Evolutionary conservation across 2,113 vertebrate species (phyloP).

Genomic region (Etia nguti): DNA sequence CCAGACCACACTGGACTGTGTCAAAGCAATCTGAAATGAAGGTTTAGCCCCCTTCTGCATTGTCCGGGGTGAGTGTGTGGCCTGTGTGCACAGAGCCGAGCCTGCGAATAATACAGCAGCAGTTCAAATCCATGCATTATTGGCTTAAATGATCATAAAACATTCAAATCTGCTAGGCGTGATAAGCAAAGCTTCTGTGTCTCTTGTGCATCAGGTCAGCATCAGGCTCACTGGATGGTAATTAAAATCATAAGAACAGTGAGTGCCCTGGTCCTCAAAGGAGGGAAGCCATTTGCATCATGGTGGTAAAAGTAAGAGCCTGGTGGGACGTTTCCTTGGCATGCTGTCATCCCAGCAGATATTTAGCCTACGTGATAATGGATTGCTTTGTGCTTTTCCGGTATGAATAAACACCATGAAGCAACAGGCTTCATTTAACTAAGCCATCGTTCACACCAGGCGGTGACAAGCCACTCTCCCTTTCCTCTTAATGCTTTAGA

Average conservation of each 20-base stretch:
- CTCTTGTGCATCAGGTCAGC: not conserved
- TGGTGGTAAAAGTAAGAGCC: constrained; percentile 1
- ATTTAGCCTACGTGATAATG: constrained; percentile 51
- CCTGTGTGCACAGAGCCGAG: constrained; percentile 21
- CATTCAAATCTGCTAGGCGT: not conserved
- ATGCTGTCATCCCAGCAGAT: constrained; percentile 20
- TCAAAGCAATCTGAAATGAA: constrained; percentile 67
- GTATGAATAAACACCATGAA: constrained; percentile 48
- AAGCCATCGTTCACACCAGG: constrained; percentile 34
- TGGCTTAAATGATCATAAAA: not conserved
- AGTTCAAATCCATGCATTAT: not conserved
- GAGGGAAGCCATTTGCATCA: not conserved
- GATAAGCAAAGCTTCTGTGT: not conserved
- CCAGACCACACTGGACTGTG: constrained; percentile 63
- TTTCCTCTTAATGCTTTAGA: constrained; percentile 39
- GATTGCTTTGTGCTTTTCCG: constrained; percentile 29
- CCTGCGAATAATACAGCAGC: constrained; percentile 17
- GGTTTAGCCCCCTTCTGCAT: constrained; percentile 49
- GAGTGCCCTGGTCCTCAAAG: not conserved
- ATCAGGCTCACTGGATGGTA: not conserved
- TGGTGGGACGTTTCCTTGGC: constrained; percentile 28
- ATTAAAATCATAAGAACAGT: not conserved
- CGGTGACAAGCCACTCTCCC: constrained; percentile 46
- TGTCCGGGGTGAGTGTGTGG: constrained; percentile 42
- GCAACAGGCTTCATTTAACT: constrained; percentile 44